Conservation (phyloP, 2,888 invertebrate species). For the Hyalella azteca region DNA sequence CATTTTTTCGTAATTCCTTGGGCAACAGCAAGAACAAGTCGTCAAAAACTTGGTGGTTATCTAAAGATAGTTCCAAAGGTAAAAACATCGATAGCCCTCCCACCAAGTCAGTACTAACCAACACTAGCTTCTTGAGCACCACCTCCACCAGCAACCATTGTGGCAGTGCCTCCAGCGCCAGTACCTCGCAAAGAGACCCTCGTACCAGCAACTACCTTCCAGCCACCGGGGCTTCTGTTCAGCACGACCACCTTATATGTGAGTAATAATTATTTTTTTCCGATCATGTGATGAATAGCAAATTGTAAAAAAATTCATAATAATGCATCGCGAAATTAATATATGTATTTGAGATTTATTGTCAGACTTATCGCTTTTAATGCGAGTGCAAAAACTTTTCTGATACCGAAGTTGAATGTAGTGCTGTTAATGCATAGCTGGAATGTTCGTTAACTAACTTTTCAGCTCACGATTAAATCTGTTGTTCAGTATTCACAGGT, state of each 20-base stretch:
- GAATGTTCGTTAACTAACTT: too few species aligned
- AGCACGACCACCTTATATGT: background rate
- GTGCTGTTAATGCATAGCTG: too few species aligned
- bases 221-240: background rate
- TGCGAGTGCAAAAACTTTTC: too few species aligned
- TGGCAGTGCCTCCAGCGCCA: conserved; percentile 4
- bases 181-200: background rate
- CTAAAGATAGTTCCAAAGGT: background rate
- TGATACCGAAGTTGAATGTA: too few species aligned
- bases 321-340: too few species aligned
- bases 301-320: too few species aligned
- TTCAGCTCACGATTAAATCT: too few species aligned
- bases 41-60: background rate
- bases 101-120: background rate
- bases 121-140: conserved; percentile 20
- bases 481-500: too few species aligned
- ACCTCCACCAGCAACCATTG: background rate
- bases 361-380: too few species aligned
- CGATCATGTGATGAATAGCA: too few species aligned
- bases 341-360: too few species aligned
- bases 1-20: background rate
- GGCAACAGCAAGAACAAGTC: background rate
- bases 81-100: background rate
- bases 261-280: background rate
- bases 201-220: too few species aligned